Base-by-base conservation (phyloP, 2,113 vertebrate genomes). In the Vulpes ferrilata region DNA sequence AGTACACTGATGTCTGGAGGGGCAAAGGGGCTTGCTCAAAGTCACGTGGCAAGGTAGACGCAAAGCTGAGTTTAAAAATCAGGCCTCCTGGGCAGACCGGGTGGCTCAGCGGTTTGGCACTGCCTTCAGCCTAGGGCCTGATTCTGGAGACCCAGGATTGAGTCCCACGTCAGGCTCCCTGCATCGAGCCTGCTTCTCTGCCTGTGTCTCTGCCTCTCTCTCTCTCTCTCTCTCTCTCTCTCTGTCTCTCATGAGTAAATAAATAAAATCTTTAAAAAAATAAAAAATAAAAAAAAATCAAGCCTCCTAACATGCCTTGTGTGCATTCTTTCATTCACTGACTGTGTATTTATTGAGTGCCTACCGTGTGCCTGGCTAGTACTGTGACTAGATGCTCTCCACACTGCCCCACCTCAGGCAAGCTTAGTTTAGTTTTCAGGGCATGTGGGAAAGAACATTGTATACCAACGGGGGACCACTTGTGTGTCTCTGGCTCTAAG, bases 271-370 rank as follows among this genome's bases (percentile, higher is more conserved):
- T 43, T 43, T 7, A 43, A 43, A 43, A 43, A 43, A 43, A 43
- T 7, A 43, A 43, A 43, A 43, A 43, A 6, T 43, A 43, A 43
- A 43, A 13, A 60, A 22, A n/a, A 73, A 10, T 1, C 48, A 60
- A 65, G 22, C 35, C 32, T 69, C 74, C 32, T 69, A 3, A 60
- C 10, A 4, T 0, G 6, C 16, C 9, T 1, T 55, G 4, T 2
- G 9, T 9, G 9, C 22, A 0, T 55, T n/a, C 12, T 35, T 82
- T 11, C 57, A 30, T 32, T 30, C 5, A 1, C 8, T 3, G 23
- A 55, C 30, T 51, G 32, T 19, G 51, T 17, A 30, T 53, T 62
- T 20, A 60, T 9, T 60, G 71, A 38, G 9, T 15, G 13, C 9
- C 23, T 27, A 38, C 48, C 60, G 2, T 20, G 2, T 23, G 11